A percentile compares a stretch with the other conserved stretches of the same genome.
Conservation (phyloP, 2,113 vertebrate species). For the Vombatus ursinus region DNA sequence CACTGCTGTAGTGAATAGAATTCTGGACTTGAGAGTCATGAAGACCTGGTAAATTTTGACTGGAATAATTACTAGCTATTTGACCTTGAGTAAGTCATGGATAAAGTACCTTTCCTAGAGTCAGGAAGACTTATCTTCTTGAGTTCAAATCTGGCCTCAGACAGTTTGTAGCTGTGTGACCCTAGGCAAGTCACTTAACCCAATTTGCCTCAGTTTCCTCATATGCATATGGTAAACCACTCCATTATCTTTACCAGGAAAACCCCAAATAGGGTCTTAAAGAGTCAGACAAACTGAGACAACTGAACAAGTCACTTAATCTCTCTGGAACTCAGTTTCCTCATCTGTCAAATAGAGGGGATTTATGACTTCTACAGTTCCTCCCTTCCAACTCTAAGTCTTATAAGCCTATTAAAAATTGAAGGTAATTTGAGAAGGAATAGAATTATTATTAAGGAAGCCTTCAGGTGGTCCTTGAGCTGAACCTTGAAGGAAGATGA, state of each 20-base stretch:
- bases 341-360: neutral
- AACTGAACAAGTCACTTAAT: neutral
- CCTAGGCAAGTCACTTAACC: neutral
- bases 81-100: neutral
- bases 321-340: neutral
- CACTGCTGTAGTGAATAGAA: neutral
- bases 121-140: neutral
- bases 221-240: neutral
- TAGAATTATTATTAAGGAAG: neutral
- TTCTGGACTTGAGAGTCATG: neutral
- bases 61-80: neutral
- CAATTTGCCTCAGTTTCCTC: neutral
- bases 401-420: neutral
- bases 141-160: neutral
- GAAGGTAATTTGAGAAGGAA: neutral
- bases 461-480: neutral
- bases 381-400: neutral
- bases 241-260: neutral
- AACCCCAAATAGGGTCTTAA: neutral
- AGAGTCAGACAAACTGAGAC: neutral
- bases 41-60: neutral
- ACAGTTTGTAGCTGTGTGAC: neutral
- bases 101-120: neutral
- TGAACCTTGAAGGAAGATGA: neutral
- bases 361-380: neutral